phyloP scores from a whole-genome alignment of 2,113 vertebrate genomes.

The Thermophis baileyi region DNA sequence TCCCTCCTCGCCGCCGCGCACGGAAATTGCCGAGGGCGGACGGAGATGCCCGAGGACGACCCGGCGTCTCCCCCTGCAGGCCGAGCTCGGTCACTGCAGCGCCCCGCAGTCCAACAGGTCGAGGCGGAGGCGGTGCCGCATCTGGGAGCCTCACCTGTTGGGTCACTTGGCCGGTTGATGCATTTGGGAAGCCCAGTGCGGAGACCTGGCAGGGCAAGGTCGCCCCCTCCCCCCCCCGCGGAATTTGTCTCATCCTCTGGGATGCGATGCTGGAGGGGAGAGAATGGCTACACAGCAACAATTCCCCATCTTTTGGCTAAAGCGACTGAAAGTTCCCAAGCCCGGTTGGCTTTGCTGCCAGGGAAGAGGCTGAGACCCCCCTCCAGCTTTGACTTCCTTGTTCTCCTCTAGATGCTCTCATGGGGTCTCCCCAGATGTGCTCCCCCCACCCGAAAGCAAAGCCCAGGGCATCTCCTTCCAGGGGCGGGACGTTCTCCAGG shows the following conservation, averaged over 20 bases:
- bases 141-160: not conserved
- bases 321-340: not conserved
- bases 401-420: not conserved
- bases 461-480: not conserved
- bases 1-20: too few species aligned
- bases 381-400: not conserved
- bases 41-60: not conserved
- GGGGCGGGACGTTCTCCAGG: not conserved
- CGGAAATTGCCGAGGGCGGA: not conserved
- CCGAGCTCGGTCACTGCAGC: not conserved
- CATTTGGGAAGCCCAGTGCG: not conserved
- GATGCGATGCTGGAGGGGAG: not conserved
- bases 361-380: too few species aligned
- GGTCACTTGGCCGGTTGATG: not conserved
- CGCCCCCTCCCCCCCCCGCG: too few species aligned
- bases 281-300: not conserved
- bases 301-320: not conserved
- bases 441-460: not conserved
- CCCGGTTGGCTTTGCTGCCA: not conserved
- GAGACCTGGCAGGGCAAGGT: not conserved
- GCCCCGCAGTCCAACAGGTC: not conserved
- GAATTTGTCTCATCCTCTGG: not conserved
- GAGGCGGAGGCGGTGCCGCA: not conserved
- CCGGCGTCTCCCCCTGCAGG: not conserved
- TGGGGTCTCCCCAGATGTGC: not conserved